phyloP scores from a whole-genome alignment of 1,140 invertebrate genomes.

The Bombyx mandarina region DNA sequence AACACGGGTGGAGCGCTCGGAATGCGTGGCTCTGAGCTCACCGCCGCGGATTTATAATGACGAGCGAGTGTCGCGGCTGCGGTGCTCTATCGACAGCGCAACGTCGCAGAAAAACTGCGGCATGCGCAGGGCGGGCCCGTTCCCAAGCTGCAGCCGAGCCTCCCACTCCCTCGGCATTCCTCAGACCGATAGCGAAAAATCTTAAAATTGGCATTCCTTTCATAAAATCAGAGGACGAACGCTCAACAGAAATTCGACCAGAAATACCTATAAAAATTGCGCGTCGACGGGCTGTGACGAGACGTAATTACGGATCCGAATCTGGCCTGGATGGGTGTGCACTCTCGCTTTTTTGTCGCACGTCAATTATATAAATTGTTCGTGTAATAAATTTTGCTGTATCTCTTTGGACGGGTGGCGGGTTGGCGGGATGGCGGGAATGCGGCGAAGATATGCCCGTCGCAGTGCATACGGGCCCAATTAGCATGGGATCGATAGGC shows the following conservation, averaged over 20 bases:
- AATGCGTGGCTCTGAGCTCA: slow-evolving; percentile 60
- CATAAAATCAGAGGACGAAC: slow-evolving; percentile 61
- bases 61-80: slow-evolving; percentile 51
- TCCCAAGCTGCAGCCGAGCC: slow-evolving; percentile 34
- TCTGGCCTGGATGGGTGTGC: slow-evolving; percentile 52
- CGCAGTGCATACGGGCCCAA: slow-evolving; percentile 45
- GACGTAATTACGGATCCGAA: slow-evolving; percentile 54
- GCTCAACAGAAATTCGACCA: slow-evolving; percentile 53
- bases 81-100: slow-evolving; percentile 46
- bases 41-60: slow-evolving; percentile 65
- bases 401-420: slow-evolving; percentile 55
- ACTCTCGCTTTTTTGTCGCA: slow-evolving; percentile 66
- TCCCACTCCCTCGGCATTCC: slow-evolving; percentile 32
- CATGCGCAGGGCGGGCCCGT: slow-evolving; percentile 45
- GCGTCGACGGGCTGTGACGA: slow-evolving; percentile 34
- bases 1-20: slow-evolving; percentile 54
- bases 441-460: slow-evolving; percentile 52
- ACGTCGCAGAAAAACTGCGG: slow-evolving; percentile 44
- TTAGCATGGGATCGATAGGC: slow-evolving; percentile 66
- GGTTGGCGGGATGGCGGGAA: slow-evolving; percentile 43
- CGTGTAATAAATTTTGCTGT: slow-evolving; percentile 67
- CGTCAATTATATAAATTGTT: slow-evolving; percentile 70
- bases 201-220: slow-evolving; percentile 65
- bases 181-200: slow-evolving; percentile 60
- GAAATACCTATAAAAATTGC: slow-evolving; percentile 53